Percentiles rank a stretch among this genome's conserved stretches.
Evolutionary conservation across 2,797 vertebrate species (phyloP).

Genomic region (Tangara arthus): DNA sequence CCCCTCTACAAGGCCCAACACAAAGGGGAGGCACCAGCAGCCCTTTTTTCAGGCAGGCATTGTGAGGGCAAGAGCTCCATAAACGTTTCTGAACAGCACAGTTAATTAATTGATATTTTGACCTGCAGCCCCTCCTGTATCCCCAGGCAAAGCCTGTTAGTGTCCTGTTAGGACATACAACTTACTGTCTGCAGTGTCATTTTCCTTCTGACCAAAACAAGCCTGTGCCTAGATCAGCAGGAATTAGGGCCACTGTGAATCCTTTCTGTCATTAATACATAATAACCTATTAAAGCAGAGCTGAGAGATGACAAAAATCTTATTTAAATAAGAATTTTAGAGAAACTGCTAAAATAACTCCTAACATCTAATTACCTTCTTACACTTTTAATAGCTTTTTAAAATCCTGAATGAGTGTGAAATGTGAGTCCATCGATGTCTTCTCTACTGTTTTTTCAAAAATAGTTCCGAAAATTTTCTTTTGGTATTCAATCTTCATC

Average conservation of each 20-base stretch:
- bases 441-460: not conserved
- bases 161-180: not conserved
- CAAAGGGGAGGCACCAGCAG: not conserved
- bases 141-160: not conserved
- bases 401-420: not conserved
- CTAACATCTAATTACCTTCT: not conserved
- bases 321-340: not conserved
- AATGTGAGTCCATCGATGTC: not conserved
- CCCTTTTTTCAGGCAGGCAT: not conserved
- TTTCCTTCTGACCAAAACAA: not conserved
- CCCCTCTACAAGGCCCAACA: not conserved
- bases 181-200: not conserved
- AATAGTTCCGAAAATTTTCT: not conserved
- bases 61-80: not conserved
- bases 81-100: not conserved
- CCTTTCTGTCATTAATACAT: not conserved
- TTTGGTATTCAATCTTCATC: not conserved
- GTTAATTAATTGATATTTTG: not conserved
- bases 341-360: not conserved
- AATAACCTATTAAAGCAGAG: not conserved
- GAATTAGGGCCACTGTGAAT: not conserved
- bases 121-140: not conserved
- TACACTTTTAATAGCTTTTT: not conserved
- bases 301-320: not conserved
- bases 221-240: not conserved